Percentiles rank a stretch among this genome's conserved stretches.
These are phyloP conservation scores for Nettapus auritus DNA, from an alignment of 2,113 vertebrate genomes.

Conservation along the genomic window DNA sequence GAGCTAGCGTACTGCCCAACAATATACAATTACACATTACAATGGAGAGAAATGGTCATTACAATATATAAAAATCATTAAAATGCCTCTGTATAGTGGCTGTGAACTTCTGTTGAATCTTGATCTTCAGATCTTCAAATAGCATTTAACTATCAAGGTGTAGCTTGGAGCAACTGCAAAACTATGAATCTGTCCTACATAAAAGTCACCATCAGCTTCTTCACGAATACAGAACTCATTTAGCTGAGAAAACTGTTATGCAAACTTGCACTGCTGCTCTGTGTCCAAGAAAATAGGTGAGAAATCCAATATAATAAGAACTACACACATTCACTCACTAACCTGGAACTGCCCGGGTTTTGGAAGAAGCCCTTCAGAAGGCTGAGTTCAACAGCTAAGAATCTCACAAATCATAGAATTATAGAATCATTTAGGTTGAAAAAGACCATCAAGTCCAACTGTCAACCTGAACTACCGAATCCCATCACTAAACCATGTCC, in stretches of 20 bases:
- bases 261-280: neutral
- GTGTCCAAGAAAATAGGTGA: neutral
- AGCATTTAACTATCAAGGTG: neutral
- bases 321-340: neutral
- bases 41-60: neutral
- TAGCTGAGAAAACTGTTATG: neutral
- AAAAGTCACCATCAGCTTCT: neutral
- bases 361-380: neutral
- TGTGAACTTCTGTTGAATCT: neutral
- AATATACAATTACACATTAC: neutral
- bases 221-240: neutral
- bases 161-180: neutral
- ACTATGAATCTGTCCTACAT: neutral
- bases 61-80: neutral
- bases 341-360: neutral
- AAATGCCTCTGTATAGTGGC: neutral
- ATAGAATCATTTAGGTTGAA: neutral
- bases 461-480: neutral
- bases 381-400: neutral
- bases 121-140: neutral
- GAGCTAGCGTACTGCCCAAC: neutral
- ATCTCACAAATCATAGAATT: neutral
- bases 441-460: neutral
- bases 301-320: neutral
- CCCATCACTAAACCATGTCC: neutral